Conservation (phyloP, 2,797 vertebrate genomes). For the Crenichthys baileyi region DNA sequence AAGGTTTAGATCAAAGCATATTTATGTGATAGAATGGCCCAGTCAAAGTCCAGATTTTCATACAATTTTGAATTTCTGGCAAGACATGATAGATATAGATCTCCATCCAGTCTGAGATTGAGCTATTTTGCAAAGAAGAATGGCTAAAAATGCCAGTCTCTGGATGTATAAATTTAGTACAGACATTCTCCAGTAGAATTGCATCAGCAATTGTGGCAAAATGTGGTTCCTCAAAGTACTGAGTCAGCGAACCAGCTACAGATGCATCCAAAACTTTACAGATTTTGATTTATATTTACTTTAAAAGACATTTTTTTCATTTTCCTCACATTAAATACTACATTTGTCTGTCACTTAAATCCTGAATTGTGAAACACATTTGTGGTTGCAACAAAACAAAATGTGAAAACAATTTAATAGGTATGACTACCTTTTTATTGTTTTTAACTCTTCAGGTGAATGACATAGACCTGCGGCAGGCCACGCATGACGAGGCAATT, state of each 20-base stretch:
- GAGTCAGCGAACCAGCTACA: not conserved
- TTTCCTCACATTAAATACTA: too few relatives aligned
- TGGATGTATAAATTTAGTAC: not conserved
- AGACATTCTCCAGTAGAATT: not conserved
- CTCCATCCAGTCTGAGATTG: not conserved
- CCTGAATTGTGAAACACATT: not conserved
- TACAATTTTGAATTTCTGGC: not conserved
- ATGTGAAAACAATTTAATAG: not conserved
- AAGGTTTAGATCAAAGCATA: too few relatives aligned
- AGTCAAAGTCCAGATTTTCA: not conserved
- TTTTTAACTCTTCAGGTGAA: conserved; percentile 84
- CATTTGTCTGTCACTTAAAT: not conserved
- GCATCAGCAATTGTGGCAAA: not conserved
- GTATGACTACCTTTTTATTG: not conserved
- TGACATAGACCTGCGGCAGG: conserved; percentile 91
- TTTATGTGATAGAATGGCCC: too few relatives aligned
- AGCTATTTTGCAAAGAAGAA: not conserved
- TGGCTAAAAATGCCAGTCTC: not conserved
- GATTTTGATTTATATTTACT: not conserved
- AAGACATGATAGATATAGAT: not conserved
- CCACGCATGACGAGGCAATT: conserved; percentile 94
- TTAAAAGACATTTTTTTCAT: not conserved
- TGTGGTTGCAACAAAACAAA: not conserved
- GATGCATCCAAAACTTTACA: not conserved
- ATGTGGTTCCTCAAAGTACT: not conserved